Conservation (phyloP, 2,113 vertebrate genomes). For the Dicentrarchus labrax region DNA sequence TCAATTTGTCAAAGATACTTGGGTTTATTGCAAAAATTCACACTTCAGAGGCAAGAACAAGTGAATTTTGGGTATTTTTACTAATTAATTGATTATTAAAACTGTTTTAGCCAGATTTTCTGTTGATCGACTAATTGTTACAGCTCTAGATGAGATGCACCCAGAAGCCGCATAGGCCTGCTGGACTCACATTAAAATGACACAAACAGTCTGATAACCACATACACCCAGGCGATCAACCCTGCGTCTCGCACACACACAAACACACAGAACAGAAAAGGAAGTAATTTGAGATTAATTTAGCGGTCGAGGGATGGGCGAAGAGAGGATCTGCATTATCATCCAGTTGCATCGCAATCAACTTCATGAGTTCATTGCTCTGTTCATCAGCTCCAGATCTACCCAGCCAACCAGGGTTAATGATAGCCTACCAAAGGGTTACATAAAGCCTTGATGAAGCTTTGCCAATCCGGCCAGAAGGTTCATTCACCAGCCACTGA, state of each 20-base stretch:
- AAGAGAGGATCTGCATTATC: conserved; percentile 40
- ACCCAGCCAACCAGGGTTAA: conserved; percentile 68
- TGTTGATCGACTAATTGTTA: background rate
- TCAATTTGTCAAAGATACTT: too few relatives aligned
- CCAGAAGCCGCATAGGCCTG: conserved; percentile 7
- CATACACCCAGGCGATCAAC: background rate
- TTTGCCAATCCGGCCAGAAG: conserved; percentile 31
- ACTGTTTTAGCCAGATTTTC: background rate
- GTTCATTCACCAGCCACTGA: conserved; percentile 27
- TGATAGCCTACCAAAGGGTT: conserved; percentile 48
- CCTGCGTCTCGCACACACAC: background rate
- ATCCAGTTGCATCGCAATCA: conserved; percentile 56
- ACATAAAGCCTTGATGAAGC: conserved; percentile 41
- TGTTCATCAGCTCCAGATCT: conserved; percentile 43
- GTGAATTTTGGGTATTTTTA: too few relatives aligned
- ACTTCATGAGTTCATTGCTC: conserved; percentile 51
- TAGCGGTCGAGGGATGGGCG: conserved; percentile 20
- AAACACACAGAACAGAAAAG: conserved; percentile 27
- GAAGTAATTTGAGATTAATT: conserved; percentile 46
- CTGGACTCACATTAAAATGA: conserved; percentile 45
- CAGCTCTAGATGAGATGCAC: conserved; percentile 38
- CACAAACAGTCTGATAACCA: conserved; percentile 28
- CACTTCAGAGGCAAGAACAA: background rate
- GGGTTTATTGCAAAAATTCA: background rate
- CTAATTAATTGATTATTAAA: background rate